A percentile compares a stretch with the other conserved stretches of the same genome.
Conservation (phyloP, 2,888 invertebrate genomes). For the Mesorhabditis belari region DNA sequence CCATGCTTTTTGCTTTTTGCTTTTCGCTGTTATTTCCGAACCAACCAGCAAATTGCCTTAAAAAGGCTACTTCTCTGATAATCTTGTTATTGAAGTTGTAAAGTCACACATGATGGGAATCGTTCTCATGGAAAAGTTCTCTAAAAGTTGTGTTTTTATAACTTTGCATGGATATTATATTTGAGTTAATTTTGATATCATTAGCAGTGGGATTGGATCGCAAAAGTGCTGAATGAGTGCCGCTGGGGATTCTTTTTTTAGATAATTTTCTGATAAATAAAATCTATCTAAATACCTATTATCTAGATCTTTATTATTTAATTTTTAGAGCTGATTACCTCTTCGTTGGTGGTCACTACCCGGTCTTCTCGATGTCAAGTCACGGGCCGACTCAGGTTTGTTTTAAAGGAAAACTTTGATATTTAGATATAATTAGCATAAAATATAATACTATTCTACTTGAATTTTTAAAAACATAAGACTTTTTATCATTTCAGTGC, state of each 20-base stretch:
- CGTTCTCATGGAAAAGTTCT: too few species aligned
- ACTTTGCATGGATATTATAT: too few species aligned
- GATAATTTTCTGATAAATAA: too few species aligned
- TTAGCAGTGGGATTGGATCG: constrained; percentile 56
- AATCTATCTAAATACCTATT: too few species aligned
- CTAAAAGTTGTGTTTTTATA: too few species aligned
- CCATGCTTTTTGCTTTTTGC: too few species aligned
- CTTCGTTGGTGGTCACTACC: constrained; percentile 58
- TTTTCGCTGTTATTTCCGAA: too few species aligned
- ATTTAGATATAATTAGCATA: background rate
- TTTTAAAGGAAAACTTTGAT: background rate
- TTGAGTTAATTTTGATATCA: too few species aligned
- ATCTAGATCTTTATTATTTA: background rate
- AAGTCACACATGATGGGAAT: too few species aligned
- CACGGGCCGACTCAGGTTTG: constrained; percentile 56
- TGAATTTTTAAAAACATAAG: background rate
- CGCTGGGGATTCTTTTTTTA: background rate
- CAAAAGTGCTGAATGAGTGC: constrained; percentile 22
- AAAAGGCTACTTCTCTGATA: too few species aligned
- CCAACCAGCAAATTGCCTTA: too few species aligned
- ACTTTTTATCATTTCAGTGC: constrained; percentile 34
- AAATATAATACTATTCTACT: background rate
- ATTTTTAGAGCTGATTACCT: constrained; percentile 57
- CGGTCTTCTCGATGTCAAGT: constrained; percentile 56
- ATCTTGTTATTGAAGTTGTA: too few species aligned